Conservation (phyloP, 2,797 vertebrate genomes). For the Morus bassanus region DNA sequence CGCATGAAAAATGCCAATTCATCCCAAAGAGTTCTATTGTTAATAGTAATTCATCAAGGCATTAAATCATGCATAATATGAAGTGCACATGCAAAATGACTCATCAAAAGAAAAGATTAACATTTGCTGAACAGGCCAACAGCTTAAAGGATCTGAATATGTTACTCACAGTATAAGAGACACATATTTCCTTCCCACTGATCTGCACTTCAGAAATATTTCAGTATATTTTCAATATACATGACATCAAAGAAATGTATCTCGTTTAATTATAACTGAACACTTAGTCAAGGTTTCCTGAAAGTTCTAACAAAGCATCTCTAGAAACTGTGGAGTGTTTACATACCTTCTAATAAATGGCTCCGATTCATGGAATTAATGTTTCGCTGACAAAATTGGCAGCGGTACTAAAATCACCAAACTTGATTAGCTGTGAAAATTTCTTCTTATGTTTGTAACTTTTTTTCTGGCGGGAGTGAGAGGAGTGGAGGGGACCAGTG, state of each 20-base stretch:
- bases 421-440: not conserved
- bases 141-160: not conserved
- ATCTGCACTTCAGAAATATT: not conserved
- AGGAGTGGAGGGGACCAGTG: accelerated
- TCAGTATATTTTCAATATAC: not conserved
- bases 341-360: not conserved
- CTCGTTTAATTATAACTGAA: not conserved
- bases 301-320: not conserved
- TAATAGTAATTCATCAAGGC: not conserved
- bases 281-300: not conserved
- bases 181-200: not conserved
- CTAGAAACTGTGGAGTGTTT: not conserved
- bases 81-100: not conserved
- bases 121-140: not conserved
- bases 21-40: not conserved
- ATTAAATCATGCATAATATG: not conserved
- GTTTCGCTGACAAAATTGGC: not conserved
- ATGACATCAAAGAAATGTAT: not conserved
- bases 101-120: too few species aligned
- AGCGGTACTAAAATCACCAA: not conserved
- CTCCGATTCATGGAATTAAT: not conserved
- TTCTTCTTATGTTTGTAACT: not conserved
- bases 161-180: not conserved
- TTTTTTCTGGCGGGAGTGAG: accelerated
- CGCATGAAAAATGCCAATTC: not conserved